These are phyloP conservation scores for Clarias laeviceps DNA, from an alignment of 2,797 vertebrate genomes.

Conservation along the genomic window DNA sequence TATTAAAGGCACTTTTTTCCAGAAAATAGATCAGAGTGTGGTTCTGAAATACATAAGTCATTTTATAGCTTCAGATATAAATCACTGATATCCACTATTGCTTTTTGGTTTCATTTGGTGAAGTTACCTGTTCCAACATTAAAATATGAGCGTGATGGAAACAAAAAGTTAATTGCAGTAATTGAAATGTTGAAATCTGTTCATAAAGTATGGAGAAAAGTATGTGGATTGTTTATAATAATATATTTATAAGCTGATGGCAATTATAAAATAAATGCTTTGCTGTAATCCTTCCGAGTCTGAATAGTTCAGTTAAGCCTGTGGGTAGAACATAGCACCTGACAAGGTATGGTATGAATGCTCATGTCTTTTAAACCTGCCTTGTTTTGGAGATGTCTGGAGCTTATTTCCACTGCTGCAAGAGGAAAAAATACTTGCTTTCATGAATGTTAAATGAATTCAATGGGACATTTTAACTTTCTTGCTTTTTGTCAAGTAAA, in stretches of 20 bases:
- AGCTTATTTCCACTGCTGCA: conserved; percentile 80
- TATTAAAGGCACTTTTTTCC: not conserved
- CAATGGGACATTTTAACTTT: conserved; percentile 82
- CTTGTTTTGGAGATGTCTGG: conserved; percentile 77
- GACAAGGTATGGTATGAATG: conserved; percentile 75
- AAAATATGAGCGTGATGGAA: not conserved
- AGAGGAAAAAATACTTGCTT: conserved; percentile 68
- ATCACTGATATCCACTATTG: conserved; percentile 5
- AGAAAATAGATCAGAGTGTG: conserved; percentile 23
- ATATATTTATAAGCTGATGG: conserved; percentile 52
- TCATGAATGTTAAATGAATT: conserved; percentile 85
- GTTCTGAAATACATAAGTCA: conserved; percentile 20
- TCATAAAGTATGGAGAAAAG: not conserved
- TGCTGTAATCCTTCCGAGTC: conserved; percentile 69
- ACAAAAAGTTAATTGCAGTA: conserved; percentile 3
- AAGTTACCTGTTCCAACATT: not conserved
- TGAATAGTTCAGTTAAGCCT: conserved; percentile 76
- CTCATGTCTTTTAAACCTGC: conserved; percentile 75
- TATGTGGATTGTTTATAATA: conserved; percentile 2
- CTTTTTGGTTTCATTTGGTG: conserved; percentile 17
- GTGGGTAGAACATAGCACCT: conserved; percentile 76
- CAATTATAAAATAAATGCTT: conserved; percentile 66
- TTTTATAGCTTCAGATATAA: conserved; percentile 3
- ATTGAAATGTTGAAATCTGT: conserved; percentile 10
- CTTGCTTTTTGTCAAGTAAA: conserved; percentile 61